A percentile compares a stretch with the other conserved stretches of the same genome.
Conservation (phyloP, 1,140 invertebrate species). For the Pectinophora gossypiella region DNA sequence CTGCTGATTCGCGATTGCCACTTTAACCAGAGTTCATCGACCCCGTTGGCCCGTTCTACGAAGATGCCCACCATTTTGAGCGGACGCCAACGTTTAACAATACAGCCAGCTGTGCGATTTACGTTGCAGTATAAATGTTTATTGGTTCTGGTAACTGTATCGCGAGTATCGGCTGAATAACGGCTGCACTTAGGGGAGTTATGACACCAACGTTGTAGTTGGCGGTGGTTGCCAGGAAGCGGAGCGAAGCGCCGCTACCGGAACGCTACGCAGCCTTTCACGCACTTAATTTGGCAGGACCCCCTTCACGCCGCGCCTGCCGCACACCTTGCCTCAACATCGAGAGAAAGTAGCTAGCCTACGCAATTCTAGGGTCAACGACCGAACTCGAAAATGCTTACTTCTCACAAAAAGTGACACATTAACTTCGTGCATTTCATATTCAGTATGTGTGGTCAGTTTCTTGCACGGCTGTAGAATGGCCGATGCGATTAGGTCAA, state of each 20-base stretch:
- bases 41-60: conserved; percentile 30
- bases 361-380: conserved; percentile 72
- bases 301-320: conserved; percentile 48
- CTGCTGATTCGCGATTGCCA: conserved; percentile 41
- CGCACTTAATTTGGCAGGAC: conserved; percentile 71
- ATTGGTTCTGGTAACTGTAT: background rate
- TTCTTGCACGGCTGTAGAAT: conserved; percentile 61
- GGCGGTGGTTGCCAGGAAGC: conserved; percentile 2
- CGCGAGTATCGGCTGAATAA: too few relatives aligned
- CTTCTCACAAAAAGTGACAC: conserved; percentile 72
- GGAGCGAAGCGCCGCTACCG: conserved; percentile 22
- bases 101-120: background rate
- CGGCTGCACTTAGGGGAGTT: too few relatives aligned
- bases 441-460: conserved; percentile 68
- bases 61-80: conserved; percentile 25
- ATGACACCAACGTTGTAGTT: background rate
- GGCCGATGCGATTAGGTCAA: conserved; percentile 55
- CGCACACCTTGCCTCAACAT: conserved; percentile 46
- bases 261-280: conserved; percentile 56
- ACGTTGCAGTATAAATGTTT: background rate
- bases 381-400: conserved; percentile 70
- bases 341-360: conserved; percentile 73
- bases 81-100: conserved; percentile 19
- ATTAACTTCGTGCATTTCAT: conserved; percentile 66
- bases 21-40: conserved; percentile 38